Base-by-base conservation (phyloP, 2,797 vertebrate species). In the Aselliscus stoliczkanus region DNA sequence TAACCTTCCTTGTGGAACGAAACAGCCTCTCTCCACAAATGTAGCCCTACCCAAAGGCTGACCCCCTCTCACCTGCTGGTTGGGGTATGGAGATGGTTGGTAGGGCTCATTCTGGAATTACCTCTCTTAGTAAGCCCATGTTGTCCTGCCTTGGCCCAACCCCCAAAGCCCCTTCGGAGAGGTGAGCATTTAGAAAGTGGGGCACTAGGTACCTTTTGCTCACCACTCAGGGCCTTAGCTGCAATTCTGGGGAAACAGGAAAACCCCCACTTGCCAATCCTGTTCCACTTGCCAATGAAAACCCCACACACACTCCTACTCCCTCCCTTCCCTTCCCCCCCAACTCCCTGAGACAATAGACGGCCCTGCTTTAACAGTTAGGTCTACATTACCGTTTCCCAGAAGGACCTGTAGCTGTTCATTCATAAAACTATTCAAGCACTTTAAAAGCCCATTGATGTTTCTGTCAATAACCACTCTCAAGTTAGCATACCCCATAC, bases 371-470 rank as follows among this genome's bases (percentile, higher is more conserved):
- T 58, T 27, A 47, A 56, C 4, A 82, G 42, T 15, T 18, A 39
- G 34, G 27, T 67, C 64, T 52, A 0, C 34, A 52, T 44, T 25
- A 4, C 27, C 25, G 8, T 13, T 65, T 69, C 39, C 58, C 42
- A 37, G 69, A 18, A 31, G 77, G n/a, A 62, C 69, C 2, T 76
- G 27, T 17, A 29, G 23, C 25, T n/a, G 64, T 86, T 85, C 20
- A 67, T 54, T 69, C 31, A 56, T 83, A 34, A 67, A 93, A 84
- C 75, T 72, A 65, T 18, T 39, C 37, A 42, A 86, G 67, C 21
- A 21, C 50, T 75, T 86, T 27, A 64, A 50, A 86, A 37, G 47
- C 56, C 52, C 52, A 27, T 54, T 69, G 88, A 4, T 64, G 37
- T 31, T 60, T 90, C 64, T 12, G 4, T 52, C 81, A 73, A 65